Percentiles rank a stretch among this genome's conserved stretches.
These are phyloP conservation scores for Tanypteryx hageni DNA, from an alignment of 2,888 invertebrate species.

Conservation along the genomic window DNA sequence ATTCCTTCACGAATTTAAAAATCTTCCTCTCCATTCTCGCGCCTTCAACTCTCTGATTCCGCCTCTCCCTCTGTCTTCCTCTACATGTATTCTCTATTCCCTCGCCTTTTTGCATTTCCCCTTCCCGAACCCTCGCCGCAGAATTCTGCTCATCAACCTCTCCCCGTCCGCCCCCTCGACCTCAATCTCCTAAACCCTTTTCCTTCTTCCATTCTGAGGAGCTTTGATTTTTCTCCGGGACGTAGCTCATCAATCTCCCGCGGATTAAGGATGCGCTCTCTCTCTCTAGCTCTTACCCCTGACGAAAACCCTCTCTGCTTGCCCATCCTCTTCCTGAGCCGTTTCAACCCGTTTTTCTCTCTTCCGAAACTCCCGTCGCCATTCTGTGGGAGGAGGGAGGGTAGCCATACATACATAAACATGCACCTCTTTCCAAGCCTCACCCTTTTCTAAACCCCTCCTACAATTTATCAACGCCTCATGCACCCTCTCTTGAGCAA, in stretches of 20 bases:
- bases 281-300: neutral
- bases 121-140: too few species aligned
- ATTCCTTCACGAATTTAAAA: too few species aligned
- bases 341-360: neutral
- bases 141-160: neutral
- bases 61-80: too few species aligned
- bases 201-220: neutral
- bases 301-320: neutral
- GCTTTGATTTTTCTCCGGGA: constrained; percentile 45
- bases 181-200: neutral
- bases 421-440: neutral
- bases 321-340: neutral
- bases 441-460: neutral
- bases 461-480: neutral
- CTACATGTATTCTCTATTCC: too few species aligned
- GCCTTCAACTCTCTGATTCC: too few species aligned
- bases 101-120: too few species aligned
- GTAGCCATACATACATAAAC: neutral
- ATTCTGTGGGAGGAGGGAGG: neutral
- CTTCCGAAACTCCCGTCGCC: neutral
- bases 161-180: neutral
- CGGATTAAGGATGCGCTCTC: constrained; percentile 16
- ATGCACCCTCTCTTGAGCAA: neutral
- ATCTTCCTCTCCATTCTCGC: too few species aligned
- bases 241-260: constrained; percentile 27